Evolutionary conservation across 2,113 vertebrate genomes (phyloP).

Genomic region (Nycticorax nycticorax): DNA sequence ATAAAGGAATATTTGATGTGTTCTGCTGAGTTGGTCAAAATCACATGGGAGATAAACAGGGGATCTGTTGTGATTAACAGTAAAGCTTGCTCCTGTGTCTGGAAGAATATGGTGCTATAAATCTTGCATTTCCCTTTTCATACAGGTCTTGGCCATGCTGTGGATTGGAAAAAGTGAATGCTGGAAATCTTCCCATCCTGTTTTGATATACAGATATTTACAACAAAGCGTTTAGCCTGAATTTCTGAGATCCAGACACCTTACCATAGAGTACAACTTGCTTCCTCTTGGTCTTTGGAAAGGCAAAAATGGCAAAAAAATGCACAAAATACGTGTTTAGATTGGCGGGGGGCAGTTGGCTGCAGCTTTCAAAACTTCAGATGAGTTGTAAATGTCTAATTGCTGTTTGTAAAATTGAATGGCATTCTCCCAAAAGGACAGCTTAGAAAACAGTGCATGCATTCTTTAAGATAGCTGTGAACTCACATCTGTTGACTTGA

Average conservation of each 20-base stretch:
- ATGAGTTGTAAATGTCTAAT: background rate
- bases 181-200: background rate
- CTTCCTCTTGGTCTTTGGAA: background rate
- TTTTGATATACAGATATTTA: background rate
- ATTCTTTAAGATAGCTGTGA: background rate
- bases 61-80: background rate
- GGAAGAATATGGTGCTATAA: background rate
- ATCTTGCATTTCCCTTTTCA: background rate
- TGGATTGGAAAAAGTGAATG: background rate
- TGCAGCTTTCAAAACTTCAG: background rate
- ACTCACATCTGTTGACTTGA: background rate
- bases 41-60: background rate
- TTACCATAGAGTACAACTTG: background rate
- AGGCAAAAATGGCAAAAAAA: background rate
- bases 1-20: background rate
- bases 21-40: background rate
- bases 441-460: background rate
- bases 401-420: background rate
- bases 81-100: background rate
- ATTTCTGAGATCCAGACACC: background rate
- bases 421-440: background rate
- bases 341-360: rapidly evolving
- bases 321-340: background rate
- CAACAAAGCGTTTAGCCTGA: background rate
- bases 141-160: background rate